Conservation (phyloP, 2,888 invertebrate species). For the Ophonus ardosiacus region DNA sequence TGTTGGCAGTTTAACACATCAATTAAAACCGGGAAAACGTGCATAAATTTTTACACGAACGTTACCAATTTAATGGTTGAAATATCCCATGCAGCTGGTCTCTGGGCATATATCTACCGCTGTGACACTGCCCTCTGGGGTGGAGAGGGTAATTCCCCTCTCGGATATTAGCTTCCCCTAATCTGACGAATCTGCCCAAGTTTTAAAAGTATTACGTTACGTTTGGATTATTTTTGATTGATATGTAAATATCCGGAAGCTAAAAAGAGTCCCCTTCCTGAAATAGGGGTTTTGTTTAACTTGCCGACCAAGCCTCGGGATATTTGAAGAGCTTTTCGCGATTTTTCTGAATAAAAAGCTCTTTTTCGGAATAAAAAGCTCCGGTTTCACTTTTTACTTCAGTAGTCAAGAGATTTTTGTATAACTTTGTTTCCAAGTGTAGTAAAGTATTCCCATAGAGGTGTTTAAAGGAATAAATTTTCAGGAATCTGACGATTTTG, state of each 20-base stretch:
- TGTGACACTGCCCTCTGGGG: conserved; percentile 39
- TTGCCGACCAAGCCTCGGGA: conserved; percentile 42
- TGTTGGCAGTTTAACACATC: conserved; percentile 54
- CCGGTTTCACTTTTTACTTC: not conserved
- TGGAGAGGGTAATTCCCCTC: conserved; percentile 5
- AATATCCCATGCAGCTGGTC: conserved; percentile 61
- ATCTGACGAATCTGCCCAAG: conserved; percentile 60
- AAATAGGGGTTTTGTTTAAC: conserved; percentile 40
- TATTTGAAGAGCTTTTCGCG: conserved; percentile 55
- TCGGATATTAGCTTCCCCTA: conserved; percentile 53
- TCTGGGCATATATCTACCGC: conserved; percentile 50
- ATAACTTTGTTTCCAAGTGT: not conserved
- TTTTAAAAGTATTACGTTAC: conserved; percentile 68
- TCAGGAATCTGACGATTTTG: too few species aligned
- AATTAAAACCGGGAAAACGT: conserved; percentile 51
- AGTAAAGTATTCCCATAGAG: not conserved
- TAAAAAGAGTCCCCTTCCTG: conserved; percentile 1
- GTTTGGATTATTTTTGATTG: conserved; percentile 68
- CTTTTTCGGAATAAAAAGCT: not conserved
- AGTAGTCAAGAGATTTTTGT: not conserved
- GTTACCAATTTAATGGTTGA: conserved; percentile 62
- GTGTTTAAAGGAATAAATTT: not conserved
- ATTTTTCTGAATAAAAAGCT: not conserved
- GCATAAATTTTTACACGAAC: conserved; percentile 55
- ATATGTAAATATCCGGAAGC: conserved; percentile 68